Evolutionary conservation across 2,113 vertebrate species (phyloP).

Genomic region (Athene noctua): DNA sequence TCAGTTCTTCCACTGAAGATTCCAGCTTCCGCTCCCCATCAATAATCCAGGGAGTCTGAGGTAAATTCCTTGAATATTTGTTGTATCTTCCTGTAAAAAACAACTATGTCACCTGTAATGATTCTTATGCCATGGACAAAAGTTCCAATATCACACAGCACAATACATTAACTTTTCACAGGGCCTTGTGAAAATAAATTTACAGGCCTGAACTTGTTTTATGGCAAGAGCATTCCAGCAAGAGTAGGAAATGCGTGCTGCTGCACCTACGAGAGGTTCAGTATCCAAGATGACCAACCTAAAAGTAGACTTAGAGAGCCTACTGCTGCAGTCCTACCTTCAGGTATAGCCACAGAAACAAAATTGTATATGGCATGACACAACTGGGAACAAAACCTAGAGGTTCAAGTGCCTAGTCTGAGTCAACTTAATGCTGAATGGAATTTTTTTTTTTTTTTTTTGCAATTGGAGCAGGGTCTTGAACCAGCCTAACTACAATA

Average conservation of each 20-base stretch:
- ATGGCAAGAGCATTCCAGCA: background rate
- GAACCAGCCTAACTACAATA: background rate
- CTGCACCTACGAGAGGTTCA: background rate
- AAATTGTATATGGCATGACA: background rate
- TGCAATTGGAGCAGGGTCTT: background rate
- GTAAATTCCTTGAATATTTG: constrained; percentile 93
- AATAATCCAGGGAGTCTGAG: constrained; percentile 98
- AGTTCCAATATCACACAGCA: background rate
- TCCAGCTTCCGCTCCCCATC: constrained; percentile 95
- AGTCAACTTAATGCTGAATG: background rate
- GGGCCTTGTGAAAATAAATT: background rate
- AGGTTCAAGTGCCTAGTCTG: background rate
- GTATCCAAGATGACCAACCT: background rate
- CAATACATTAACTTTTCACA: background rate
- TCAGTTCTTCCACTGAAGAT: constrained; percentile 96
- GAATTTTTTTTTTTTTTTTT: background rate
- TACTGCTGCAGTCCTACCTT: background rate
- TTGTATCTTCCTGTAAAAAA: constrained; percentile 89
- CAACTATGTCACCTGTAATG: background rate
- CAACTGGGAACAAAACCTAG: background rate
- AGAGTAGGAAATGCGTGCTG: accelerated
- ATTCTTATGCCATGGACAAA: background rate
- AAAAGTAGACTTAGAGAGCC: background rate
- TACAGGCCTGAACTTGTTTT: background rate
- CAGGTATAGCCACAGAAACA: background rate